These are phyloP conservation scores for Acanthosepion pharaonis DNA, from an alignment of 2,888 invertebrate species.

Conservation along the genomic window DNA sequence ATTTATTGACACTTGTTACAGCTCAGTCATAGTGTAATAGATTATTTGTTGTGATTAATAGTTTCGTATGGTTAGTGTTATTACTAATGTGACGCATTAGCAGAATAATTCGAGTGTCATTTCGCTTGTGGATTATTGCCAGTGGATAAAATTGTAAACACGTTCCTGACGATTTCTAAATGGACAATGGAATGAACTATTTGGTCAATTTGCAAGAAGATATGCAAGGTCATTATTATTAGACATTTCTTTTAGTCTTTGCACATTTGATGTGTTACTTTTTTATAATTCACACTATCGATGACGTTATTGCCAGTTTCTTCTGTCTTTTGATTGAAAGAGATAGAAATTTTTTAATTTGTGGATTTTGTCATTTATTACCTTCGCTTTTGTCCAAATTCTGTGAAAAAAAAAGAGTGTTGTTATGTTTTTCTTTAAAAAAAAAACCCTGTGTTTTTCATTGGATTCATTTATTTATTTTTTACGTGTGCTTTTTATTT, in stretches of 20 bases:
- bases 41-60: not conserved
- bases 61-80: not conserved
- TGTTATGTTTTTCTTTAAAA: too few species aligned
- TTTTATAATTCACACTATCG: too few species aligned
- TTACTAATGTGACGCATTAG: not conserved
- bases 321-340: too few species aligned
- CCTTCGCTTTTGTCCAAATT: too few species aligned
- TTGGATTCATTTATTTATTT: too few species aligned
- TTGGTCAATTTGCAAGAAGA: not conserved
- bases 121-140: not conserved
- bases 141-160: not conserved
- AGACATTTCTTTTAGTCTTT: not conserved
- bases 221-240: constrained; percentile 39
- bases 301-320: too few species aligned
- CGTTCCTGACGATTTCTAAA: not conserved
- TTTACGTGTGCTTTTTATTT: too few species aligned
- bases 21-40: not conserved
- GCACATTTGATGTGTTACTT: not conserved
- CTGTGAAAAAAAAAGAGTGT: too few species aligned
- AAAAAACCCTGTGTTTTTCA: too few species aligned
- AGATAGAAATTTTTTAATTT: too few species aligned
- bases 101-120: not conserved
- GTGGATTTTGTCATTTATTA: too few species aligned
- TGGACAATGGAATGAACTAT: constrained; percentile 45
- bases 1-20: constrained; percentile 33